These are phyloP conservation scores for Syngnathus acus DNA, from an alignment of 2,797 vertebrate species.

Conservation along the genomic window DNA sequence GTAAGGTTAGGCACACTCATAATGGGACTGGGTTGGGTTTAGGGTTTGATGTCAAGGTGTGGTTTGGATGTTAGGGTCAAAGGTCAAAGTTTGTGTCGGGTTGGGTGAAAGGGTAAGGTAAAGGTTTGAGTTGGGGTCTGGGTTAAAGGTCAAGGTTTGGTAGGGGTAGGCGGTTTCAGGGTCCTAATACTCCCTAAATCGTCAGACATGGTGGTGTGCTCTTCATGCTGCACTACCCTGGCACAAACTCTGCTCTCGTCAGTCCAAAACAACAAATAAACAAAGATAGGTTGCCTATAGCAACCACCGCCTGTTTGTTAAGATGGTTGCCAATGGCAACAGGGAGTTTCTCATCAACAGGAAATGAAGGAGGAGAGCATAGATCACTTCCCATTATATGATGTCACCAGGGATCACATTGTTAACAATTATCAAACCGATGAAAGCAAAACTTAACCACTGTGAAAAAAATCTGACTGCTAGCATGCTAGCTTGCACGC, in stretches of 20 bases:
- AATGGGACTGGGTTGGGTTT: too few relatives aligned
- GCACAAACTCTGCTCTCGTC: background rate
- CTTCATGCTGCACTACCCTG: background rate
- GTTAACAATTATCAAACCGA: background rate
- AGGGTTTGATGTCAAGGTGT: too few relatives aligned
- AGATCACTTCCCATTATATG: background rate
- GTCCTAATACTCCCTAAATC: background rate
- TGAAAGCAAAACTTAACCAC: too few relatives aligned
- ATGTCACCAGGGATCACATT: background rate
- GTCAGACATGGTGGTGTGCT: background rate
- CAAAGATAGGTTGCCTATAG: constrained; percentile 60
- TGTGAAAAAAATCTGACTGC: too few relatives aligned
- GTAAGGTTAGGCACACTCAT: too few relatives aligned
- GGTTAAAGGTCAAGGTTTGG: too few relatives aligned
- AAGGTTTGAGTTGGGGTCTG: background rate
- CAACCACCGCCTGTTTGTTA: constrained; percentile 60
- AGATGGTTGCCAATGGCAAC: constrained; percentile 57
- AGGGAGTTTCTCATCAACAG: constrained; percentile 60
- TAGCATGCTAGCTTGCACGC: too few relatives aligned
- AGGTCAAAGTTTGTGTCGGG: too few relatives aligned
- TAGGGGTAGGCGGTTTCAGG: background rate
- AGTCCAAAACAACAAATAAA: constrained; percentile 32
- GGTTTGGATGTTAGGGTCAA: too few relatives aligned
- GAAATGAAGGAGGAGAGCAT: constrained; percentile 41
- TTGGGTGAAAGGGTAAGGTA: too few relatives aligned